Evolutionary conservation across 2,113 vertebrate genomes (phyloP), one percentile per base, ranked within the genome.

Genomic region (Jacana jacana): DNA sequence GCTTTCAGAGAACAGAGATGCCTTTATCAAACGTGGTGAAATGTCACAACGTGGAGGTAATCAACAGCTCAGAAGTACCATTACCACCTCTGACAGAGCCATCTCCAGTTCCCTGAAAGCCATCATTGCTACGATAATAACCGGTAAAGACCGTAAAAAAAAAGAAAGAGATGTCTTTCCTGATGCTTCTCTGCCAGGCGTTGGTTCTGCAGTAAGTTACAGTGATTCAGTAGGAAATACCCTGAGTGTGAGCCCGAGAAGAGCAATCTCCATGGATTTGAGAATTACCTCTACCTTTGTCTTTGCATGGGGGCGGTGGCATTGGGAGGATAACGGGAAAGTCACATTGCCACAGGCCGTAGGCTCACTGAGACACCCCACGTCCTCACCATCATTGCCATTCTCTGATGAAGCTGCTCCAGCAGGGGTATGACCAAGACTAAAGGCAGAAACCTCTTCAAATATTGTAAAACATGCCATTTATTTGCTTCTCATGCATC

Each of bases 251-350:
- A 84, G 37, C 14, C 82, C 1, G 7, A 61, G 81, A 75, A 64
- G 2, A 0, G 39, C 28, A 27, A 2, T 17, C 44, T 87, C 54
- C 37, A 11, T 13, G 24, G 48, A 46, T 64, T 37, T 44, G 28
- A 40, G 37, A 58, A 73, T 42, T 40, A 52, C 31, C 27, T 88
- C 24, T 22, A 10, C 4, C 22, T 48, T 51, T 65, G 28, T 9
- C 37, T 70, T n/a, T 33, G n/a, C 0, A 1, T 42, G n/a, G 28
- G 3, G 7, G 46, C 28, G 7, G 60, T 3, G 20, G 49, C 44
- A 19, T 40, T 1, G 7, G 0, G 4, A 42, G 37, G 48, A 22
- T 2, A 4, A 23, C 0, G 16, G 0, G 3, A 39, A 46, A n/a
- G 37, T 27, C 35, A 44, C 6, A 2, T 1, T 10, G 65, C 44